Percentiles rank a stretch among this genome's conserved stretches.
phyloP scores from a whole-genome alignment of 1,140 invertebrate species.

The Onthophagus taurus region DNA sequence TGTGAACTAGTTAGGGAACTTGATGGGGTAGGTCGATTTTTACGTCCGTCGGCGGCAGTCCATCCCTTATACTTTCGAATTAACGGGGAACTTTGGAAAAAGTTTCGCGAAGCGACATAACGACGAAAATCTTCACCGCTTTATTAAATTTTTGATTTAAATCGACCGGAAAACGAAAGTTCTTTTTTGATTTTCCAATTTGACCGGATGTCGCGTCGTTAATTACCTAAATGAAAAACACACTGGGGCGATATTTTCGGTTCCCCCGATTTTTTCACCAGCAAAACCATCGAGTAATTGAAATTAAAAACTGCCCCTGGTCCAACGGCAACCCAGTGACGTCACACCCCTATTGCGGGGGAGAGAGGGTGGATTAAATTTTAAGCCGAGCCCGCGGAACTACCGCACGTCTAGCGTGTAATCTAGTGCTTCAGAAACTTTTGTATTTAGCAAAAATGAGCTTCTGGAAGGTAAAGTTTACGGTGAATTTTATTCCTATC shows the following conservation, averaged over 20 bases:
- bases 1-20: conserved; percentile 30
- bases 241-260: conserved; percentile 6
- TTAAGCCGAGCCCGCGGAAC: too few species aligned
- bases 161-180: too few species aligned
- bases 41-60: too few species aligned
- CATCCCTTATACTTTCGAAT: conserved; percentile 29
- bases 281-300: background rate
- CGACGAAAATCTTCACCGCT: conserved; percentile 5
- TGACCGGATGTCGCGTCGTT: background rate
- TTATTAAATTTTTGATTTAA: background rate
- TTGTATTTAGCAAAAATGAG: too few species aligned
- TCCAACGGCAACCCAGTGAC: too few species aligned
- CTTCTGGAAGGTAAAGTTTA: too few species aligned
- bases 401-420: too few species aligned
- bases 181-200: conserved; percentile 5
- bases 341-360: too few species aligned
- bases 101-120: conserved; percentile 5
- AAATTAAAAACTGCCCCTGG: conserved; percentile 1
- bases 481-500: too few species aligned
- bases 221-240: conserved; percentile 8
- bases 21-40: conserved; percentile 32
- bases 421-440: too few species aligned
- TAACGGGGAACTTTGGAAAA: conserved; percentile 15
- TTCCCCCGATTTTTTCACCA: too few species aligned
- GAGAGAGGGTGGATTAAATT: too few species aligned